Evolutionary conservation across 2,888 invertebrate genomes (phyloP).

Genomic region (Caenorhabditis wallacei): DNA sequence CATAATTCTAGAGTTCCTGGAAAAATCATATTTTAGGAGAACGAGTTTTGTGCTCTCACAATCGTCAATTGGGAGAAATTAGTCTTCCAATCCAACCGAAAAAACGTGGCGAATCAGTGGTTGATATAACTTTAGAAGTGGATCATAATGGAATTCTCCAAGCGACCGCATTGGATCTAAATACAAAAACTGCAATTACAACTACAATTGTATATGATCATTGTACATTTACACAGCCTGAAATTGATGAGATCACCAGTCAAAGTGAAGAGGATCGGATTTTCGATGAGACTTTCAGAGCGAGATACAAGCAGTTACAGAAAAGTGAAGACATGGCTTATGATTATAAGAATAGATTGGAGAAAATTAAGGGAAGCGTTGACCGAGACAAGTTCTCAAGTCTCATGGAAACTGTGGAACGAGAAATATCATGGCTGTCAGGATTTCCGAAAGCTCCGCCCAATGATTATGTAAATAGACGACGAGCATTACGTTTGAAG

Average conservation of each 20-base stretch:
- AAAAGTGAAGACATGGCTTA: slow-evolving; percentile 60
- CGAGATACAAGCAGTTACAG: slow-evolving; percentile 58
- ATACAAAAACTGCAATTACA: slow-evolving; percentile 37
- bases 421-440: slow-evolving; percentile 54
- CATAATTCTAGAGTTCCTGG: neutral
- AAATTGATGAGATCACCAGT: slow-evolving; percentile 48
- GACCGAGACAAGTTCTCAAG: slow-evolving; percentile 30
- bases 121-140: slow-evolving; percentile 55
- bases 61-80: slow-evolving; percentile 55
- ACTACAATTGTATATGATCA: slow-evolving; percentile 62
- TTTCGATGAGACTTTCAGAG: slow-evolving; percentile 46
- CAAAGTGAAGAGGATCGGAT: slow-evolving; percentile 45
- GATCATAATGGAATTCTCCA: slow-evolving; percentile 67
- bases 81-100: slow-evolving; percentile 23
- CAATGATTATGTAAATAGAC: slow-evolving; percentile 34
- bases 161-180: slow-evolving; percentile 53
- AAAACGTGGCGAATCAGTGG: slow-evolving; percentile 51
- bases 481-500: slow-evolving; percentile 43
- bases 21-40: slow-evolving; percentile 25
- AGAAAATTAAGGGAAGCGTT: slow-evolving; percentile 56
- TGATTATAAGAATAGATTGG: slow-evolving; percentile 60
- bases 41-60: slow-evolving; percentile 50
- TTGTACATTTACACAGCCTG: slow-evolving; percentile 57
- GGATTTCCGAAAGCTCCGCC: slow-evolving; percentile 49
- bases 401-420: slow-evolving; percentile 36